Evolutionary conservation across 2,888 invertebrate genomes (phyloP).

Genomic region (Boloria euphrosyne): DNA sequence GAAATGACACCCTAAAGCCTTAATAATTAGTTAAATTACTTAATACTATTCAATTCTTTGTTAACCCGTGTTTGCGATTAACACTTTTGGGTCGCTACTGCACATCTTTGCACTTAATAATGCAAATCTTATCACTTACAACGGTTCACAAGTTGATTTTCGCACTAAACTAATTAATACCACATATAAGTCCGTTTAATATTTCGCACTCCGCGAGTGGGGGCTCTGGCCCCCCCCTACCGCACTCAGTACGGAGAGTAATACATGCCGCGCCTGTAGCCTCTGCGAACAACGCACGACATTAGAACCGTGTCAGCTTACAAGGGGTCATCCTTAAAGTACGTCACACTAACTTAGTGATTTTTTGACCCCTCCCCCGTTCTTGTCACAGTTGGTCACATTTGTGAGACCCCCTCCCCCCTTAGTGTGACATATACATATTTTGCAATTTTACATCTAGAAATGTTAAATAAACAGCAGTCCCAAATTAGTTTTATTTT

Average conservation of each 20-base stretch:
- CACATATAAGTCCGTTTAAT: constrained; percentile 43
- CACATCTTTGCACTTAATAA: background rate
- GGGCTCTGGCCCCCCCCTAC: constrained; percentile 53
- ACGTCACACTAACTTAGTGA: too few species aligned
- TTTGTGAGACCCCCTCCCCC: too few species aligned
- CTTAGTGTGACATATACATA: too few species aligned
- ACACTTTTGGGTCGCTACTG: background rate
- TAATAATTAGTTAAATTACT: background rate
- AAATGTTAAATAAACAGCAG: too few species aligned
- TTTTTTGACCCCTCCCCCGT: too few species aligned
- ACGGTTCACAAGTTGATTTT: constrained; percentile 27
- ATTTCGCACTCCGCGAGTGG: constrained; percentile 47
- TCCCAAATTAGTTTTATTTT: too few species aligned
- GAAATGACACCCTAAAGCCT: background rate
- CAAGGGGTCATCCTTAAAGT: too few species aligned
- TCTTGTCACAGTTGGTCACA: too few species aligned
- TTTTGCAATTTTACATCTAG: too few species aligned
- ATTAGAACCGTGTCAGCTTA: constrained; percentile 45
- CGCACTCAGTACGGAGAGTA: constrained; percentile 86
- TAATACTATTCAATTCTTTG: background rate
- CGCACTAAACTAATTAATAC: constrained; percentile 44
- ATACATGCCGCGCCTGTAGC: constrained; percentile 86
- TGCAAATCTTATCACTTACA: background rate
- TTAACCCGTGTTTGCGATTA: background rate
- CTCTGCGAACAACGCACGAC: constrained; percentile 83